Base-by-base conservation (phyloP, 2,888 invertebrate genomes). In the Timema podura region DNA sequence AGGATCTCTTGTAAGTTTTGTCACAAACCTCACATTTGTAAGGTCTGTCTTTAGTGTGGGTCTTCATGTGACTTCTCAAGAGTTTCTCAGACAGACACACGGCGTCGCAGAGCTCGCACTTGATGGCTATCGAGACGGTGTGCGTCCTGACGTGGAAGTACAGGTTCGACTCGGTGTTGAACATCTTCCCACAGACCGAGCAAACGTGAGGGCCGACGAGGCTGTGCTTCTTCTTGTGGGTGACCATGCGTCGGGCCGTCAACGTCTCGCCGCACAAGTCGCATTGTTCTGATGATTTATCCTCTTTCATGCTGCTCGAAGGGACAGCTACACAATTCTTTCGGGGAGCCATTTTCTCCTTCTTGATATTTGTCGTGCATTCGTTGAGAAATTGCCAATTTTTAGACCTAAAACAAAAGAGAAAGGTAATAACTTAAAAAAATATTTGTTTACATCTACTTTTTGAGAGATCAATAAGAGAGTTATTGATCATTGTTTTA, bases 61-160 rank as follows among this genome's bases (percentile, higher is more conserved):
- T 80, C 72, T 80, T 80, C 9, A 80, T 74, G 71, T 80, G 79
- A 11, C 71, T 73, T 13, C 73, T 74, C 30, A 79, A 68, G 0
- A 74, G 72, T 9, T 71, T 69, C 48, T 77, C 75, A 46, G 76
- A 75, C 5, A 73, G 48, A 68, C 79, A 79, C 13, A 69, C 71
- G 2, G 75, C 72, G 13, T 75, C 68, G 51, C 80, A 80, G 11
- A 77, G 67, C 7, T 71, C 72, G 70, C 80, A 80, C 10, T 72
- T 74, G 67, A 79, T 80, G 71, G 79, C 78, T 75, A 78, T 83
- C 66, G 80, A 79, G 2, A 82, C 82, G 0, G 80, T 79, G 74
- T 84, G 84, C 6, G 81, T 80, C 69, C 81, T 80, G 71, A 81
- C 75, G 71, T 84, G 84, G 44, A 67, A 54, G 13, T 68, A 64